A percentile compares a stretch with the other conserved stretches of the same genome.
Conservation (phyloP, 1,140 invertebrate species). For the Onthophagus taurus region DNA sequence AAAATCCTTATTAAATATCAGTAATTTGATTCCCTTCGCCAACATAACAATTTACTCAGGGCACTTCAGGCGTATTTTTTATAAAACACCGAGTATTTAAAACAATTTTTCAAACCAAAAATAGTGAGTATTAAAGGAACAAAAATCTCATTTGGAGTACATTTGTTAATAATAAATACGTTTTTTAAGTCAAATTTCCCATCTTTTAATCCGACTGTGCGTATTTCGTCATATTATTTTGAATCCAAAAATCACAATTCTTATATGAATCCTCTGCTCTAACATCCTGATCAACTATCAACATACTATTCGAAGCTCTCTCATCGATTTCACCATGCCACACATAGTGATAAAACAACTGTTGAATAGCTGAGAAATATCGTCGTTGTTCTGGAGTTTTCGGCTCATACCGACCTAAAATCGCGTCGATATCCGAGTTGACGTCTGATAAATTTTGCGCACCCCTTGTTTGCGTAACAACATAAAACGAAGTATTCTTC, state of each 20-base stretch:
- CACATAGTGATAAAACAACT: constrained; percentile 72
- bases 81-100: too few relatives aligned
- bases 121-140: too few relatives aligned
- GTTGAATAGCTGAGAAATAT: constrained; percentile 68
- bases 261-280: constrained; percentile 50
- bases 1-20: too few relatives aligned
- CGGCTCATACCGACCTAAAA: constrained; percentile 64
- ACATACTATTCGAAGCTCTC: constrained; percentile 43
- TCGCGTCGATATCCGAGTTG: constrained; percentile 63
- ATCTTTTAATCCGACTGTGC: constrained; percentile 51
- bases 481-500: constrained; percentile 57
- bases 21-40: too few relatives aligned
- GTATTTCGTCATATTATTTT: constrained; percentile 58
- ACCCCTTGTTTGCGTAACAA: constrained; percentile 52
- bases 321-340: constrained; percentile 56
- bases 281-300: constrained; percentile 60
- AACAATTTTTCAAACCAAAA: too few relatives aligned
- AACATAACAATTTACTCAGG: too few relatives aligned
- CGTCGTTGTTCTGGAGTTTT: constrained; percentile 58
- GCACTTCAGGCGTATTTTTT: too few relatives aligned
- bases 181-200: too few relatives aligned
- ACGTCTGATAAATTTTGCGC: constrained; percentile 48
- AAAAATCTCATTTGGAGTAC: too few relatives aligned
- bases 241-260: constrained; percentile 66
- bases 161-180: too few relatives aligned